Evolutionary conservation across 2,888 invertebrate species (phyloP).

Genomic region (Leptarthrus brevirostris): DNA sequence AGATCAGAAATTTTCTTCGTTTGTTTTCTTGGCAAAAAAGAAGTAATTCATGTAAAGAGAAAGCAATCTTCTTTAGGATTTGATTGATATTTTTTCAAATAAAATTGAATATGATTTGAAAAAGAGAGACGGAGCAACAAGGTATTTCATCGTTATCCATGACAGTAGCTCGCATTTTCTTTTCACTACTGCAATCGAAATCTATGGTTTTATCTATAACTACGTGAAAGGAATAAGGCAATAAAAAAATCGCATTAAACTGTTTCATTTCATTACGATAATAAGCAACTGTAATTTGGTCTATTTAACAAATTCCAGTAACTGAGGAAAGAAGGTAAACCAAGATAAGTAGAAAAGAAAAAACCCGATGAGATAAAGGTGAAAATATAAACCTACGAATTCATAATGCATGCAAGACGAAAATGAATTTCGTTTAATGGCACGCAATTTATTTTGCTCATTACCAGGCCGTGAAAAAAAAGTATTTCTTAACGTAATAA

Average conservation of each 20-base stretch:
- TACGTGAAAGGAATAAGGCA: background rate
- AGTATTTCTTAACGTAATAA: constrained; percentile 27
- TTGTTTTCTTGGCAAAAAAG: background rate
- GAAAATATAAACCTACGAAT: background rate
- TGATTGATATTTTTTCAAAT: background rate
- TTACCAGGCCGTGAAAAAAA: constrained; percentile 30
- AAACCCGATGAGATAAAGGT: background rate
- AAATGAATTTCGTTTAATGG: constrained; percentile 41
- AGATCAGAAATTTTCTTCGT: background rate
- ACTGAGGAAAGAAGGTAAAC: background rate
- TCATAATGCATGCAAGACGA: constrained; percentile 42
- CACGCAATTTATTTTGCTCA: constrained; percentile 43
- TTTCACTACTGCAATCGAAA: background rate
- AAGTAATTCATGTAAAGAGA: background rate
- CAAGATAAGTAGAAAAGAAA: background rate
- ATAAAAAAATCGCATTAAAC: constrained; percentile 2
- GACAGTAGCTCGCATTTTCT: background rate
- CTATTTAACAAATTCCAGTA: constrained; percentile 24
- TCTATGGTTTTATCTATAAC: background rate
- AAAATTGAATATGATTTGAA: background rate
- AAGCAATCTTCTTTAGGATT: background rate
- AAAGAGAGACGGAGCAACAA: background rate
- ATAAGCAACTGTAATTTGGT: constrained; percentile 35
- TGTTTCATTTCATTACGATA: constrained; percentile 20
- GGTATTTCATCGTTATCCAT: background rate